Conservation (phyloP, 2,888 invertebrate species). For the Agrochola lychnidis region DNA sequence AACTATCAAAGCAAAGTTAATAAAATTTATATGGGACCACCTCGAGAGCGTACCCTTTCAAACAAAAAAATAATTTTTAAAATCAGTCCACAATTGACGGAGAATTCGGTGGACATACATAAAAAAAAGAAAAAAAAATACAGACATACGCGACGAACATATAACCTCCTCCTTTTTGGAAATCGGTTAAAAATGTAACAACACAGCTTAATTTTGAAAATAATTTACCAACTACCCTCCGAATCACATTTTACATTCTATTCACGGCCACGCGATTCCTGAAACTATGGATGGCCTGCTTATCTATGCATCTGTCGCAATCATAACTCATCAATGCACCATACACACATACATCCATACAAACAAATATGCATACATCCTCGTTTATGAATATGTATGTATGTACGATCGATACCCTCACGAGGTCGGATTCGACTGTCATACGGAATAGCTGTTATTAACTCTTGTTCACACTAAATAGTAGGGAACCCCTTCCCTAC, state of each 20-base stretch:
- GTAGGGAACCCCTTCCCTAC: too few relatives aligned
- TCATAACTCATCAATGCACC: constrained; percentile 66
- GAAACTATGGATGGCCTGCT: constrained; percentile 34
- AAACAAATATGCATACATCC: not conserved
- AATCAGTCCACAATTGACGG: too few relatives aligned
- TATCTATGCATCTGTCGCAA: constrained; percentile 60
- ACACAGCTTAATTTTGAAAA: not conserved
- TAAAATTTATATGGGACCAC: too few relatives aligned
- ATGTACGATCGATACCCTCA: constrained; percentile 57
- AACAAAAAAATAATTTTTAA: too few relatives aligned
- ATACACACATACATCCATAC: not conserved
- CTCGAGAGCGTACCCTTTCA: too few relatives aligned
- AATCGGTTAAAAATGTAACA: too few relatives aligned
- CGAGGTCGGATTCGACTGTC: constrained; percentile 55
- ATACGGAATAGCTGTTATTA: constrained; percentile 50
- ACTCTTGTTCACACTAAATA: constrained; percentile 31
- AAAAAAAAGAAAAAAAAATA: too few relatives aligned
- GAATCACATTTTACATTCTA: constrained; percentile 4
- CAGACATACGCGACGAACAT: too few relatives aligned
- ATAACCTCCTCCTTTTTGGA: too few relatives aligned
- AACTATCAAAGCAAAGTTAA: too few relatives aligned
- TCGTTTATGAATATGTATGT: constrained; percentile 2
- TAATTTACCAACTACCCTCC: not conserved
- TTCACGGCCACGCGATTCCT: constrained; percentile 13
- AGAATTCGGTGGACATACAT: too few relatives aligned